Conservation (phyloP, 2,888 invertebrate species). For the Heliconius sara region DNA sequence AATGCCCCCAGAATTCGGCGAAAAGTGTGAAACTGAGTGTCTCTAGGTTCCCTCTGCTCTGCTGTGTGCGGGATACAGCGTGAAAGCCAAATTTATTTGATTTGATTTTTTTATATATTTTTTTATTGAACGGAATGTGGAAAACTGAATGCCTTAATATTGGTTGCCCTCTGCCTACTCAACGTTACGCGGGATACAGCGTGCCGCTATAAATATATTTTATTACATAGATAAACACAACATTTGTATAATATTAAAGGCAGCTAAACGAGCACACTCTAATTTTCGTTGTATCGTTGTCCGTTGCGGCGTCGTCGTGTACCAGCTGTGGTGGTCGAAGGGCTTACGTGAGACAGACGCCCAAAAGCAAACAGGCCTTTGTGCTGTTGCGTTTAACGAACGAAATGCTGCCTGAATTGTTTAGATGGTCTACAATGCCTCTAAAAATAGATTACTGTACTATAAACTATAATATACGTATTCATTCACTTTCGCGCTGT, state of each 20-base stretch:
- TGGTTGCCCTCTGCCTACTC: not conserved
- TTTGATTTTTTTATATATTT: too few relatives aligned
- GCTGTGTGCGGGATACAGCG: too few relatives aligned
- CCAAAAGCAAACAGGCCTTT: not conserved
- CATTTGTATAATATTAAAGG: not conserved
- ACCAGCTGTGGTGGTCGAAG: conserved; percentile 27
- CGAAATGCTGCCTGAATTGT: not conserved
- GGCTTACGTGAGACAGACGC: conserved; percentile 18
- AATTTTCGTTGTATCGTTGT: conserved; percentile 23
- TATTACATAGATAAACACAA: not conserved
- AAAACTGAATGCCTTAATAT: not conserved
- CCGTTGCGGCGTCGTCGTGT: conserved; percentile 23
- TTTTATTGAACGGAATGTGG: not conserved
- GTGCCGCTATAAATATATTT: not conserved
- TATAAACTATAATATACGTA: too few relatives aligned
- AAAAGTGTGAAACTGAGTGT: too few relatives aligned
- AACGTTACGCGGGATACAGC: not conserved
- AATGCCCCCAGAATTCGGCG: too few relatives aligned
- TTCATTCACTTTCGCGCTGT: too few relatives aligned
- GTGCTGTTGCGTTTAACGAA: not conserved
- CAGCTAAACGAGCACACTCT: not conserved
- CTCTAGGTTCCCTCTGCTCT: too few relatives aligned
- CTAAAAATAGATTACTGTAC: not conserved
- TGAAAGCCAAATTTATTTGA: too few relatives aligned
- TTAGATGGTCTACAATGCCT: not conserved